Evolutionary conservation across 2,888 invertebrate genomes (phyloP).

Genomic region (Heliconius cydno): DNA sequence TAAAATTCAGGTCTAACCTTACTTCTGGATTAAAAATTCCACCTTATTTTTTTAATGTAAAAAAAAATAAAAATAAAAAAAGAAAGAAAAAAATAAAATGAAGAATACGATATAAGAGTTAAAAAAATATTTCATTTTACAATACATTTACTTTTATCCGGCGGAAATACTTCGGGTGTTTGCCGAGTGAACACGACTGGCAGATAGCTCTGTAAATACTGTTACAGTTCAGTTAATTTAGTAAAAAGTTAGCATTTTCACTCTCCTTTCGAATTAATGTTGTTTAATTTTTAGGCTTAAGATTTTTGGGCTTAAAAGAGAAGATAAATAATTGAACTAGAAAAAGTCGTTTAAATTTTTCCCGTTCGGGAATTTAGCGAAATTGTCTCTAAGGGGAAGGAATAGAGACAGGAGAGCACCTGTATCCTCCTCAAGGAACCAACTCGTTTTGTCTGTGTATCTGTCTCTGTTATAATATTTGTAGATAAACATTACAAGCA

Average conservation of each 20-base stretch:
- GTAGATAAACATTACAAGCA: too few relatives aligned
- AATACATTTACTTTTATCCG: slow-evolving; percentile 39
- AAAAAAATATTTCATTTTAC: slow-evolving; percentile 33
- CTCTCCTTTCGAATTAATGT: slow-evolving; percentile 17
- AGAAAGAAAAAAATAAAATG: not conserved
- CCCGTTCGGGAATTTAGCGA: too few relatives aligned
- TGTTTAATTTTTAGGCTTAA: slow-evolving; percentile 16
- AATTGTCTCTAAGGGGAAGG: too few relatives aligned
- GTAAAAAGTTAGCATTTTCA: slow-evolving; percentile 40
- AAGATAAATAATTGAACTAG: too few relatives aligned
- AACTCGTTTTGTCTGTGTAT: too few relatives aligned
- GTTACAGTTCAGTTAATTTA: slow-evolving; percentile 40
- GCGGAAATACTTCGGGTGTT: slow-evolving; percentile 35
- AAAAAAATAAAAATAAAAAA: not conserved
- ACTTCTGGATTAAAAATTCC: not conserved
- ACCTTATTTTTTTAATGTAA: not conserved
- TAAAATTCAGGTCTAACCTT: not conserved
- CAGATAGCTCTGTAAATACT: slow-evolving; percentile 45
- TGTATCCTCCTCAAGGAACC: too few relatives aligned
- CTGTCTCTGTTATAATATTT: too few relatives aligned
- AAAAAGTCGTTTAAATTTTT: too few relatives aligned
- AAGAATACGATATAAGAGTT: slow-evolving; percentile 12
- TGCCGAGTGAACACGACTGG: slow-evolving; percentile 40
- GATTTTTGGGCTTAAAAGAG: too few relatives aligned
- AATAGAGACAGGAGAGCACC: too few relatives aligned